Percentiles rank a stretch among this genome's conserved stretches.
Conservation (phyloP, 2,113 vertebrate species). For the Apteryx owenii region DNA sequence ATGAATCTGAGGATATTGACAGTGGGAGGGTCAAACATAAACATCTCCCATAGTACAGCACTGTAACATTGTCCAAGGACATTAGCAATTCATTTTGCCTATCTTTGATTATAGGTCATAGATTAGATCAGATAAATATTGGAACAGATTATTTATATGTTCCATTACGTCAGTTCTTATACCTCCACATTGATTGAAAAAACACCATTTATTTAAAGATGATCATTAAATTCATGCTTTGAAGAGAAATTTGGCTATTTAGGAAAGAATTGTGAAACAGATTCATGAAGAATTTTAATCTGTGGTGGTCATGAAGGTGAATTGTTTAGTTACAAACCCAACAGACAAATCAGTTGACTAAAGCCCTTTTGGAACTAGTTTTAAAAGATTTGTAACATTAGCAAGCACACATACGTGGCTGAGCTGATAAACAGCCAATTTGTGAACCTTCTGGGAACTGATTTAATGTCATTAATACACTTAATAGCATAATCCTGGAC, state of each 20-base stretch:
- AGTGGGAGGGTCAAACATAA: background rate
- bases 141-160: background rate
- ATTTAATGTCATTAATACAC: background rate
- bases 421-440: background rate
- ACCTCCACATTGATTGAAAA: background rate
- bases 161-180: background rate
- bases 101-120: background rate
- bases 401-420: background rate
- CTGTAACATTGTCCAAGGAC: background rate
- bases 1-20: background rate
- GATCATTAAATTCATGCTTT: constrained; percentile 29
- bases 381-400: background rate
- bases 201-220: background rate
- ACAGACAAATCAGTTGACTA: background rate
- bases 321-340: constrained; percentile 46
- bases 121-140: background rate
- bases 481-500: background rate
- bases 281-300: background rate
- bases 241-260: constrained; percentile 34
- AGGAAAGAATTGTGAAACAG: background rate
- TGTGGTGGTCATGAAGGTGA: constrained; percentile 33
- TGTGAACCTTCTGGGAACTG: background rate
- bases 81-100: background rate
- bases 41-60: background rate
- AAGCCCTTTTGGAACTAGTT: background rate